Evolutionary conservation across 2,797 vertebrate species (phyloP).

Genomic region (Oreochromis mossambicus): DNA sequence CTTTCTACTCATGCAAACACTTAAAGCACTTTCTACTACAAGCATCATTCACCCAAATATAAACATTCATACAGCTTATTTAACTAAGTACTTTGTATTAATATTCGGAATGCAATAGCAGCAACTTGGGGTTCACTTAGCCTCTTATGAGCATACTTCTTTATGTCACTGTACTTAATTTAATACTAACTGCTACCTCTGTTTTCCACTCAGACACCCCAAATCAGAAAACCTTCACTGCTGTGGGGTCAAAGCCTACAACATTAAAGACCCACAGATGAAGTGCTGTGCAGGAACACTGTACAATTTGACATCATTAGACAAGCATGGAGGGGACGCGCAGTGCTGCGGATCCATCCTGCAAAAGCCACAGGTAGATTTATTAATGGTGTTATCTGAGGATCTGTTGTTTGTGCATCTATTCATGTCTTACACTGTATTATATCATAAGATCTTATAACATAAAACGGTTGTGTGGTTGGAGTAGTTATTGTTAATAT

Average conservation of each 20-base stretch:
- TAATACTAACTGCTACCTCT: background rate
- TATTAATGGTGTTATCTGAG: background rate
- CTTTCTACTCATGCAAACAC: background rate
- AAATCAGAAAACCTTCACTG: slow-evolving; percentile 5
- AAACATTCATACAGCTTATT: background rate
- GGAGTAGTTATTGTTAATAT: background rate
- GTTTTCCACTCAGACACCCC: slow-evolving; percentile 5
- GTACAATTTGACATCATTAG: background rate
- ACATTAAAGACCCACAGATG: background rate
- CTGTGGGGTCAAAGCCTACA: slow-evolving; percentile 48
- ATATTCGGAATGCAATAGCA: background rate
- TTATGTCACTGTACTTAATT: background rate
- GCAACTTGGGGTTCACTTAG: background rate
- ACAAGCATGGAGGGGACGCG: accelerated
- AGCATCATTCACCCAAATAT: background rate
- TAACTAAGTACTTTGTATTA: background rate
- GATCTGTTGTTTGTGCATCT: background rate
- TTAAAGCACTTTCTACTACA: background rate
- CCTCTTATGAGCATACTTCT: background rate
- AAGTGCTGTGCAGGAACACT: slow-evolving; percentile 59
- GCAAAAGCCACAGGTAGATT: background rate
- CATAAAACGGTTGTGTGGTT: background rate
- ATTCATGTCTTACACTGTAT: background rate
- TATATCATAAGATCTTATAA: background rate
- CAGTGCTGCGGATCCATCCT: slow-evolving; percentile 58